Base-by-base conservation (phyloP, 37 sponge, comb jelly and placozoan species). In the Tethya wilhelma region DNA sequence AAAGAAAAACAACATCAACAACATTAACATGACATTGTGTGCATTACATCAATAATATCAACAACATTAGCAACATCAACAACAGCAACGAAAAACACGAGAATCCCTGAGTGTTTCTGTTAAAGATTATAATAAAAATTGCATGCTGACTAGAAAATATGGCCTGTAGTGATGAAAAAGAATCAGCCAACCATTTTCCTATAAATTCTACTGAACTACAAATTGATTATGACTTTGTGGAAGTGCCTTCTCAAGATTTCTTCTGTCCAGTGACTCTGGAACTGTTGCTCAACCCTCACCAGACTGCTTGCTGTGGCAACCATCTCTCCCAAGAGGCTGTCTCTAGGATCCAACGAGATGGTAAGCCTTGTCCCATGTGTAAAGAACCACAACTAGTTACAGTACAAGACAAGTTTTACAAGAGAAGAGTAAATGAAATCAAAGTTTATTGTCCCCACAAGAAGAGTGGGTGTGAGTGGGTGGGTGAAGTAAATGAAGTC, bases 401-500 rank as follows among this genome's bases (percentile, higher is more conserved):
- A 28, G 19, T 22, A 9, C 55, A 12, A 14, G 85, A 84, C 46
- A 53, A 69, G 45, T 69, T 37, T 60, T 53, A 42, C 49, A 44
- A 59, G 46, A 41, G 85, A 5, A 67, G 38, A 34, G 68, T 76
- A 3, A n/a, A 38, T 11, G 78, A 67, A 36, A 23, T 69, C 34
- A 56, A 57, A 22, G 78, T 84, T 28, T 33, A 49, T 9, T 84
- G 85, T 31, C 62, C 69, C 43, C 31, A 84, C 77, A 57, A 14
- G n/a, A 19, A 12, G 6, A 76, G 59, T 36, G 78, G 78, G 33
- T 84, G 85, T 40, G 43, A 84, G 44, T 84, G 85, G 85, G 70
- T 69, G 59, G 85, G 85, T 28, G 37, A 67, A 29, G 43, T 77
- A 1, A 59, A 36, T 11, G 44, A 70, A 0, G 20, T 76, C 0